phyloP scores from a whole-genome alignment of 2,113 vertebrate species.

The Pollachius pollachius region DNA sequence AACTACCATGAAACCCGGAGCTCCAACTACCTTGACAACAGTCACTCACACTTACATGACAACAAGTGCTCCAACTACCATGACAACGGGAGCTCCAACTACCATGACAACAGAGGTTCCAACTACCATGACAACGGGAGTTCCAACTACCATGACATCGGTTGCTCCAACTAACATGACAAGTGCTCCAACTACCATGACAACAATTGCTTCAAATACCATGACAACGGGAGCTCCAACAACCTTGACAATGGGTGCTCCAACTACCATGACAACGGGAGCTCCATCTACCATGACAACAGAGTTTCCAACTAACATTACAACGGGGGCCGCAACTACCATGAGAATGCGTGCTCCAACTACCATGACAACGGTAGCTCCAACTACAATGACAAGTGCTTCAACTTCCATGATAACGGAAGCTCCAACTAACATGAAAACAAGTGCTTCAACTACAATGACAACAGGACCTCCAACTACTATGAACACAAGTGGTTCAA shows the following conservation, averaged over 20 bases:
- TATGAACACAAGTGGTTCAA: background rate
- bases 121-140: too few species aligned
- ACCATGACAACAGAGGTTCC: too few species aligned
- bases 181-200: background rate
- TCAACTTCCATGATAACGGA: too few species aligned
- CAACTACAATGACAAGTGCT: background rate
- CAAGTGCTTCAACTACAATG: background rate
- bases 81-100: too few species aligned
- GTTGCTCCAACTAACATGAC: background rate
- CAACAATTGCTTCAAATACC: background rate
- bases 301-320: fast-evolving
- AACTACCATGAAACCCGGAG: too few species aligned
- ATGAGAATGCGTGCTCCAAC: background rate
- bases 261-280: background rate
- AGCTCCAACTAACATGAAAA: background rate
- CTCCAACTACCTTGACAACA: too few species aligned
- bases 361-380: background rate
- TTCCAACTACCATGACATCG: background rate
- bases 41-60: too few species aligned
- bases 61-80: too few species aligned
- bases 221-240: background rate
- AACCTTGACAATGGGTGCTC: background rate
- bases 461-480: background rate
- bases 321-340: background rate
- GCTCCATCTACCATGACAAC: too few species aligned